Base-by-base conservation (phyloP, 1,140 invertebrate species). In the Paracyclopina nana region DNA sequence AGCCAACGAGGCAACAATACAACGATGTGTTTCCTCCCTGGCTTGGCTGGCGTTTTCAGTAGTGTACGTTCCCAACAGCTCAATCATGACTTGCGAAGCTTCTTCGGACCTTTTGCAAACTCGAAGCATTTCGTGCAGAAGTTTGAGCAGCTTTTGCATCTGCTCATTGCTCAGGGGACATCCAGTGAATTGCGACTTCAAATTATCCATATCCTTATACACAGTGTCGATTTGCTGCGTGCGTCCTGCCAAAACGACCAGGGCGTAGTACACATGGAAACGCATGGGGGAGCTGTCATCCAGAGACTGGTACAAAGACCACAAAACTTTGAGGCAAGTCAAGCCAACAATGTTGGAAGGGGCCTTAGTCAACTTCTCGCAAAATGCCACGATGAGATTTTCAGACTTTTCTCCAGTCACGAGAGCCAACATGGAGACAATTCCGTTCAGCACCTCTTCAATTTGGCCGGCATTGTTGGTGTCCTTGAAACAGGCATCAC, bases 1-100 rank as follows among this genome's bases (percentile, higher is more conserved):
- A 30, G 82, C 86, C 46, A 97, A 66, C 46, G 87, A 88, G 14
- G 88, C 81, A 14, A 90, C 78, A 63, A 97, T 96, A 65, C 91
- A 96, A 59, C 83, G 79, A 60, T 92, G 87, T 6, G 90, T 90
- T 72, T 96, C 90, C 68, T 95, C 86, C 58, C 87, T 73, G 0
- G 90, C 90, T 58, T 91, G 85, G 29, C 86, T 88, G 1, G 91
- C 90, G 70, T 92, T 95, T 60, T 95, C 88, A 53, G 85, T 79
- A 42, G 88, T 95, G 61, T 95, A 97, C 1, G 90, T 95, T 11
- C 86, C 82, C 27, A 96, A 64, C 4, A 97, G 68, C 65, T 95
- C 88, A 54, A 95, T 81, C 88, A 97, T 95, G 1, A 95, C 86
- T 65, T 88, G 87, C 22, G 85, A 79, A 24, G 87, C 86, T 59